Base-by-base conservation (phyloP, 2,797 vertebrate species). In the Dipus sagitta region DNA sequence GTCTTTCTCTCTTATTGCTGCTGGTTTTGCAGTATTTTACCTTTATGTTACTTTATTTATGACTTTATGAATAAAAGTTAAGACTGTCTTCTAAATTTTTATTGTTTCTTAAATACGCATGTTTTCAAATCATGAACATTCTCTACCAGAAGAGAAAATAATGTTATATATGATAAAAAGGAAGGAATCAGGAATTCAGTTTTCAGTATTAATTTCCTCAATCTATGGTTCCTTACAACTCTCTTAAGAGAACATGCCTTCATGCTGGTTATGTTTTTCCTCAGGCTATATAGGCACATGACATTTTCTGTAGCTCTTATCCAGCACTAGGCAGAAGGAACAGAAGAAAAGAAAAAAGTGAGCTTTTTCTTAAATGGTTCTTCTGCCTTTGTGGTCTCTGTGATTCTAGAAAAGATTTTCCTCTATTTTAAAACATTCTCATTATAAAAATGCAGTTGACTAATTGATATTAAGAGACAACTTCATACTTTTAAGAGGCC, bases 401-500 rank as follows among this genome's bases (percentile, higher is more conserved):
- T 90, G 38, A 91, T 67, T 24, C 26, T 52, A 42, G 54, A 77
- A 94, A 90, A 88, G 28, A 7, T 47, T 88, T 94, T 75, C 13
- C 20, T 86, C 71, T 74, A 26, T 79, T 78, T 78, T 1, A 71
- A 94, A 93, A 88, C 52, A 86, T 52, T 58, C 23, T 87, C 15
- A 84, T 90, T 70, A 79, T 54, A 85, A 93, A 91, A 95, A 68
- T 11, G 60, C 42, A 58, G 12, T 90, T 72, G 34, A 79, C 17
- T 47, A 77, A 12, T 72, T 88, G 34, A 64, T 74, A 34, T 65
- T 75, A 85, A 62, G 65, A 79, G 72, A 47, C 28, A 93, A 78
- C 83, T 62, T 95, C 28, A 93, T 91, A 86, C 12, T 95, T 77
- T 88, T 52, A 60, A 92, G 52, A 86, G 77, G 30, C 20, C 74